phyloP scores from a whole-genome alignment of 2,888 invertebrate genomes.

The Hemithea aestivaria region DNA sequence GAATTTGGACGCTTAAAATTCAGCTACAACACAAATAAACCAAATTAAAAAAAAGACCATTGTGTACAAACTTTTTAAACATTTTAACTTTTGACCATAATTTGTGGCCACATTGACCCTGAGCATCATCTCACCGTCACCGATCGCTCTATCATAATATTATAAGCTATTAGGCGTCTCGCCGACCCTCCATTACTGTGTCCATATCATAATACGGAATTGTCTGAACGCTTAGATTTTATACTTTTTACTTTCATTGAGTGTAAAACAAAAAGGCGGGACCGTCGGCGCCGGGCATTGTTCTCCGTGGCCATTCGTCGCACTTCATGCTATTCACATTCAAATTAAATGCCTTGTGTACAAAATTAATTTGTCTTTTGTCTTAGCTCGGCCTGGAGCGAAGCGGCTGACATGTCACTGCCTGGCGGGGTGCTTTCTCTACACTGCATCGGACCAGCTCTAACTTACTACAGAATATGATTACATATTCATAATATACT shows the following conservation, averaged over 20 bases:
- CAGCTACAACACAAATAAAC: too few species aligned
- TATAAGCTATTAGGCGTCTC: constrained; percentile 75
- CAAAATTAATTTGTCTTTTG: constrained; percentile 80
- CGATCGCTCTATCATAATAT: constrained; percentile 65
- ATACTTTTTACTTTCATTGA: constrained; percentile 70
- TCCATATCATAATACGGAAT: constrained; percentile 78
- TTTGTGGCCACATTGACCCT: constrained; percentile 37
- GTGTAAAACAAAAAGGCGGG: constrained; percentile 72
- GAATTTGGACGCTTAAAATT: too few species aligned
- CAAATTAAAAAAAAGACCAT: too few species aligned
- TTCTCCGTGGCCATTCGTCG: constrained; percentile 76
- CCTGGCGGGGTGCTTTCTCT: constrained; percentile 57
- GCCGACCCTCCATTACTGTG: constrained; percentile 72
- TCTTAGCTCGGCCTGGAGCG: constrained; percentile 57
- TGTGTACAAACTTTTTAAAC: too few species aligned
- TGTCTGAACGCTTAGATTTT: constrained; percentile 73
- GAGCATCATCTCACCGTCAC: constrained; percentile 31
- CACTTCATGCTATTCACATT: constrained; percentile 79
- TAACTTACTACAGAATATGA: neutral
- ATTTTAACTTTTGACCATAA: too few species aligned
- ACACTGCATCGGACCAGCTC: neutral
- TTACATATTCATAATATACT: too few species aligned
- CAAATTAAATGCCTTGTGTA: constrained; percentile 78
- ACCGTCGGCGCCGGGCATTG: constrained; percentile 75
- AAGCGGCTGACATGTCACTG: constrained; percentile 61